Evolutionary conservation across 2,113 vertebrate genomes (phyloP).

Genomic region (Urocynchramus pylzowi): DNA sequence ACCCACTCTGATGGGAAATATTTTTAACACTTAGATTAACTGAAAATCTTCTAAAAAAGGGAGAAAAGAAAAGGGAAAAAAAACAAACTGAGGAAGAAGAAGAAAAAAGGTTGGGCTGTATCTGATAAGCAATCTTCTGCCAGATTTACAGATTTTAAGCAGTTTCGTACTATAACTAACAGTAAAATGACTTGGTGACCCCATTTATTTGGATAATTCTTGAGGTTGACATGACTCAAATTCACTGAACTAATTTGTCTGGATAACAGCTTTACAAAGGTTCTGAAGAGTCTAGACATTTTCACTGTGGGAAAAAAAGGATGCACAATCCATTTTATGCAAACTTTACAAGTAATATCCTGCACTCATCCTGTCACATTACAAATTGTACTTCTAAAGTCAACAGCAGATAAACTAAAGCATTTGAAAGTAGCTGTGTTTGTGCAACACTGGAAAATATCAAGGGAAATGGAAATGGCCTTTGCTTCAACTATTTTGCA

Average conservation of each 20-base stretch:
- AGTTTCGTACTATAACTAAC: conserved; percentile 17
- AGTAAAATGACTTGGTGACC: conserved; percentile 42
- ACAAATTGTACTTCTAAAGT: conserved; percentile 12
- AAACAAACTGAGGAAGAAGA: not conserved
- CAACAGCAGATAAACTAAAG: conserved; percentile 18
- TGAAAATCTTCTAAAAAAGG: not conserved
- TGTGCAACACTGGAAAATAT: not conserved
- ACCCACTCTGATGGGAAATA: not conserved
- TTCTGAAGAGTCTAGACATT: conserved; percentile 70
- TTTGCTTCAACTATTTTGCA: not conserved
- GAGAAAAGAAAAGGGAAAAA: no score
- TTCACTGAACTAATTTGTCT: conserved; percentile 75
- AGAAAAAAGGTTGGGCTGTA: not conserved
- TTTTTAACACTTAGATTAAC: not conserved
- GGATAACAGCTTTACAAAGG: conserved; percentile 65
- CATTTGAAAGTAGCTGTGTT: conserved; percentile 6
- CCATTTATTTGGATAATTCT: conserved; percentile 60
- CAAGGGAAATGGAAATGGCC: not conserved
- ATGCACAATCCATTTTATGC: conserved; percentile 8
- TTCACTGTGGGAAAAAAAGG: conserved; percentile 62
- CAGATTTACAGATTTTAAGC: not conserved
- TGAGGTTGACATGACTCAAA: conserved; percentile 58
- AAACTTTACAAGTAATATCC: conserved; percentile 31
- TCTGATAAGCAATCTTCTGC: not conserved
- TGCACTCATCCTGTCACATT: conserved; percentile 6